phyloP scores from a whole-genome alignment of 2,113 vertebrate genomes.

The Pluvialis apricaria region DNA sequence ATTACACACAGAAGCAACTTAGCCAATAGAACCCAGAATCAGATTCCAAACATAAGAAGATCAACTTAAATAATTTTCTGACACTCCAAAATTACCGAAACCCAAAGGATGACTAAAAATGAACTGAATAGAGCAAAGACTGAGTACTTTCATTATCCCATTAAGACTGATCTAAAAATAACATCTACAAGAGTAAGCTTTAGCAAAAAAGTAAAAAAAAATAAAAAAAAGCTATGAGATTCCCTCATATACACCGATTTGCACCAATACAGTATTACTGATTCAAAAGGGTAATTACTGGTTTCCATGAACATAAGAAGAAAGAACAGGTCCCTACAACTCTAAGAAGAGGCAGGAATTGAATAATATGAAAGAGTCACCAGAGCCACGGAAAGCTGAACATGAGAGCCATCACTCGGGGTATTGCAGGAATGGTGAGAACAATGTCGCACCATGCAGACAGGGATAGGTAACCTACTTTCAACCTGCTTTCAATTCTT shows the following conservation, averaged over 20 bases:
- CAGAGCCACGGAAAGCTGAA: background rate
- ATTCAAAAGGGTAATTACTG: background rate
- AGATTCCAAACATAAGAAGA: background rate
- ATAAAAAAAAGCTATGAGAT: background rate
- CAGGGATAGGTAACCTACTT: background rate
- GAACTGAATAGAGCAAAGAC: background rate
- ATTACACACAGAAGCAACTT: background rate
- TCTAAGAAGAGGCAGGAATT: background rate
- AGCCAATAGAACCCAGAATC: background rate
- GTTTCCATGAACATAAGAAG: background rate
- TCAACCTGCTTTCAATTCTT: background rate
- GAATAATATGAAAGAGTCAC: background rate
- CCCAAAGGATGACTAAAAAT: background rate
- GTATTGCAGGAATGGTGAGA: background rate
- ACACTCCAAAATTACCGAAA: background rate
- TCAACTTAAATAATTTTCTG: background rate
- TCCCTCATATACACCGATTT: background rate
- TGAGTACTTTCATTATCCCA: background rate
- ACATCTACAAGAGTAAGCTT: background rate
- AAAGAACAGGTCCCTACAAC: background rate
- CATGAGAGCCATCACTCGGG: fast-evolving
- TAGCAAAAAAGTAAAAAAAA: background rate
- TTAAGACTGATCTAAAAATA: background rate
- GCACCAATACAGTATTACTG: background rate
- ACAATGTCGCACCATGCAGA: background rate